phyloP scores from a whole-genome alignment of 2,797 vertebrate species.

The Chiroxiphia lanceolata region DNA sequence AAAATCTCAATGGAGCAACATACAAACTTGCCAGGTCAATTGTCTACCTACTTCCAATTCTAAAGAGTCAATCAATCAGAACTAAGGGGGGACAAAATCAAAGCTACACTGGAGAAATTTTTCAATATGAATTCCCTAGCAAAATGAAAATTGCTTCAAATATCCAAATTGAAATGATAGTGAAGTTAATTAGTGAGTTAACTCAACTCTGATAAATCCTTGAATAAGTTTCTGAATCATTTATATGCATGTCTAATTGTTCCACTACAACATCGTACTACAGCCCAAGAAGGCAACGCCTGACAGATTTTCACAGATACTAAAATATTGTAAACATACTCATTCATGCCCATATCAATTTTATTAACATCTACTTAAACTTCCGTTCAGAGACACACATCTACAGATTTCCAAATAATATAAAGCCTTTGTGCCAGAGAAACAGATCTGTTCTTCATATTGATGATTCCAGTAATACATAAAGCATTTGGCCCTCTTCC shows the following conservation, averaged over 20 bases:
- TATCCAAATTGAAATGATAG: background rate
- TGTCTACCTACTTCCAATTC: background rate
- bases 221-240: background rate
- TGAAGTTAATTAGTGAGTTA: background rate
- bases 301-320: background rate
- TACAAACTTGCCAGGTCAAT: background rate
- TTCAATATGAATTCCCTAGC: background rate
- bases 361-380: background rate
- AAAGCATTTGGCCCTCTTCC: background rate
- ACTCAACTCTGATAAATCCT: background rate
- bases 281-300: background rate
- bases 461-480: background rate
- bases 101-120: background rate
- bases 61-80: background rate
- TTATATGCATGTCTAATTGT: background rate
- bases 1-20: background rate
- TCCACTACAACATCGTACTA: background rate
- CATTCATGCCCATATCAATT: background rate
- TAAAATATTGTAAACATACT: background rate
- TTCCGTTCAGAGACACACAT: background rate
- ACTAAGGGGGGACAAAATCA: background rate
- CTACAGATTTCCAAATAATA: background rate
- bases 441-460: background rate
- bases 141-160: background rate
- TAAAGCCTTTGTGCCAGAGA: background rate